These are phyloP conservation scores for Gnatocerus cornutus DNA, from an alignment of 2,888 invertebrate species.

Conservation along the genomic window DNA sequence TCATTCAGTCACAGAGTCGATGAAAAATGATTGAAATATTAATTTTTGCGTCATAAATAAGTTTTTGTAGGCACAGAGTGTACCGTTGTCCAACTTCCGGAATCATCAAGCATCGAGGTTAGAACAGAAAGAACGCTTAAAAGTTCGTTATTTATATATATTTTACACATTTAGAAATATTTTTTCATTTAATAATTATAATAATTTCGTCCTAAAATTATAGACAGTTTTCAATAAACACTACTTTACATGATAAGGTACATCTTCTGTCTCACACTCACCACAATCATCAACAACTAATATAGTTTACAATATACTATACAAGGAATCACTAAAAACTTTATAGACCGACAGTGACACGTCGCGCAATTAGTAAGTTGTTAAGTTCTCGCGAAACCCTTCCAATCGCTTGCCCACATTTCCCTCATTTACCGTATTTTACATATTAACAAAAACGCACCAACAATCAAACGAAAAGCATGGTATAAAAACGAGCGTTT, in stretches of 20 bases:
- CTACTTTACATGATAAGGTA: slow-evolving; percentile 72
- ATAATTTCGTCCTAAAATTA: slow-evolving; percentile 68
- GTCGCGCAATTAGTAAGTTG: slow-evolving; percentile 38
- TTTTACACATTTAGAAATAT: slow-evolving; percentile 72
- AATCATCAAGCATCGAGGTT: slow-evolving; percentile 17
- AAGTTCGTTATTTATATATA: slow-evolving; percentile 67
- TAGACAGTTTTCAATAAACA: slow-evolving; percentile 67
- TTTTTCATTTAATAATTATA: slow-evolving; percentile 69
- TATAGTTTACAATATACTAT: slow-evolving; percentile 64
- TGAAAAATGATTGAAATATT: slow-evolving; percentile 48
- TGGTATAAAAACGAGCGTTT: slow-evolving; percentile 45
- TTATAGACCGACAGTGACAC: slow-evolving; percentile 47
- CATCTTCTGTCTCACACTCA: slow-evolving; percentile 68
- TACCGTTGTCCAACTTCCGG: slow-evolving; percentile 25
- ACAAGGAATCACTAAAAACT: slow-evolving; percentile 67
- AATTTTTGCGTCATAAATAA: slow-evolving; percentile 43
- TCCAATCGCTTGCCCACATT: slow-evolving; percentile 35
- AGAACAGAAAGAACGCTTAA: slow-evolving; percentile 51
- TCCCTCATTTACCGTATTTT: slow-evolving; percentile 44
- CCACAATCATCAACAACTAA: slow-evolving; percentile 67
- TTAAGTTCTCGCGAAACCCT: slow-evolving; percentile 30
- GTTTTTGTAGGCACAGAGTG: slow-evolving; percentile 17
- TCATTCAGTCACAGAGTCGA: slow-evolving; percentile 43
- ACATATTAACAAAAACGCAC: slow-evolving; percentile 54
- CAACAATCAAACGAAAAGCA: slow-evolving; percentile 40